A percentile compares a stretch with the other conserved stretches of the same genome.
phyloP scores from a whole-genome alignment of 2,888 invertebrate species.

The Drosophila kambysellisi region DNA sequence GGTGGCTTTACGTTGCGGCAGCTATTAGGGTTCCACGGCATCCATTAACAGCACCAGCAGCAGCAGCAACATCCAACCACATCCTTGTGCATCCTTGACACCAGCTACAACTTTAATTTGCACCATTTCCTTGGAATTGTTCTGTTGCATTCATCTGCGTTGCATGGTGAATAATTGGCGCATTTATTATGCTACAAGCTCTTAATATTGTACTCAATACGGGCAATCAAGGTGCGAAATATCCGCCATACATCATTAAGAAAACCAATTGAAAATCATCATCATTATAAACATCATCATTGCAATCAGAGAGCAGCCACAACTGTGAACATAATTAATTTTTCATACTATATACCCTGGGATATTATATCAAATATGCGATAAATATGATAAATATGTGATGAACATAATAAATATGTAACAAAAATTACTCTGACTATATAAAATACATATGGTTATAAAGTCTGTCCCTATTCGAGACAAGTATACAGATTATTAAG shows the following conservation, averaged over 20 bases:
- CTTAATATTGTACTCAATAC: conserved; percentile 41
- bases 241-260: background rate
- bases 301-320: conserved; percentile 2
- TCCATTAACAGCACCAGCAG: conserved; percentile 21
- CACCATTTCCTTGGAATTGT: conserved; percentile 8
- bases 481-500: fast-evolving
- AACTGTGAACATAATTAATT: conserved; percentile 20
- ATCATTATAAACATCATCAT: conserved; percentile 2
- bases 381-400: background rate
- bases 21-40: conserved; percentile 35
- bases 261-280: background rate
- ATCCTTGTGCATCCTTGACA: conserved; percentile 21
- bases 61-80: background rate
- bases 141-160: conserved; percentile 11
- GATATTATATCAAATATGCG: background rate
- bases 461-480: background rate
- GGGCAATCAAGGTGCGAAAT: conserved; percentile 30
- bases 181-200: conserved; percentile 26
- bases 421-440: background rate
- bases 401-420: background rate
- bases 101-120: conserved; percentile 3
- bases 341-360: background rate
- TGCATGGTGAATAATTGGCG: conserved; percentile 29
- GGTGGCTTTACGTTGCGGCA: conserved; percentile 41
- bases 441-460: background rate